Conservation (phyloP, 2,797 vertebrate genomes). For the Ataeniobius toweri region DNA sequence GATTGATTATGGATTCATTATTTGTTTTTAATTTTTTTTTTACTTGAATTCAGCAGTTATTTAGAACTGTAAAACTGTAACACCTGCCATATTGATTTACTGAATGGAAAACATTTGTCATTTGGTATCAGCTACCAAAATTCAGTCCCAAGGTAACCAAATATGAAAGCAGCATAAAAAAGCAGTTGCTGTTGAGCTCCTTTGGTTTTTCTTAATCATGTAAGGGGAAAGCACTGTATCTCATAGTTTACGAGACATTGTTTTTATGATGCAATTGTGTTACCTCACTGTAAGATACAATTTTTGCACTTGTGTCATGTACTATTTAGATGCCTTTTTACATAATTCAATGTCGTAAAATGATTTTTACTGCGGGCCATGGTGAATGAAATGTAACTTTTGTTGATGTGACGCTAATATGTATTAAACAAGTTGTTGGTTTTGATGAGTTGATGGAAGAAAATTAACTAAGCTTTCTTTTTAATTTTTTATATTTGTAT, state of each 20-base stretch:
- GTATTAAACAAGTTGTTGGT: slow-evolving; percentile 27
- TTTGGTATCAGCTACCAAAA: slow-evolving; percentile 39
- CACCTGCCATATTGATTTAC: slow-evolving; percentile 38
- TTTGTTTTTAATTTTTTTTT: slow-evolving; percentile 39
- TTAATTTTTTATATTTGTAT: slow-evolving; percentile 42
- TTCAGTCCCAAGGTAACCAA: slow-evolving; percentile 47
- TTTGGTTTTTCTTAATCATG: slow-evolving; percentile 29
- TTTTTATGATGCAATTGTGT: slow-evolving; percentile 68
- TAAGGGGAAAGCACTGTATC: slow-evolving; percentile 41
- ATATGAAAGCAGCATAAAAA: slow-evolving; percentile 39
- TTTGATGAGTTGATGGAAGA: slow-evolving; percentile 42
- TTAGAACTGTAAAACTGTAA: slow-evolving; percentile 44
- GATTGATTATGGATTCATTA: slow-evolving; percentile 37
- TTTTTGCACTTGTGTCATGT: slow-evolving; percentile 78
- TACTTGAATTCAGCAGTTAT: slow-evolving; percentile 38
- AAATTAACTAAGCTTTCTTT: slow-evolving; percentile 33
- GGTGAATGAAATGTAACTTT: slow-evolving; percentile 45
- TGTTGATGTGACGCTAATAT: slow-evolving; percentile 31
- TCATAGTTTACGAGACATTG: slow-evolving; percentile 57
- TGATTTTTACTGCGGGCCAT: slow-evolving; percentile 57
- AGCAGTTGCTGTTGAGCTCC: slow-evolving; percentile 23
- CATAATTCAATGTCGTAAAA: slow-evolving; percentile 66
- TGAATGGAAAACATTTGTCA: slow-evolving; percentile 20
- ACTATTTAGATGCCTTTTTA: slow-evolving; percentile 76
- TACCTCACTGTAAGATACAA: slow-evolving; percentile 75